Base-by-base conservation (phyloP, 2,113 vertebrate species). In the Gadus macrocephalus region DNA sequence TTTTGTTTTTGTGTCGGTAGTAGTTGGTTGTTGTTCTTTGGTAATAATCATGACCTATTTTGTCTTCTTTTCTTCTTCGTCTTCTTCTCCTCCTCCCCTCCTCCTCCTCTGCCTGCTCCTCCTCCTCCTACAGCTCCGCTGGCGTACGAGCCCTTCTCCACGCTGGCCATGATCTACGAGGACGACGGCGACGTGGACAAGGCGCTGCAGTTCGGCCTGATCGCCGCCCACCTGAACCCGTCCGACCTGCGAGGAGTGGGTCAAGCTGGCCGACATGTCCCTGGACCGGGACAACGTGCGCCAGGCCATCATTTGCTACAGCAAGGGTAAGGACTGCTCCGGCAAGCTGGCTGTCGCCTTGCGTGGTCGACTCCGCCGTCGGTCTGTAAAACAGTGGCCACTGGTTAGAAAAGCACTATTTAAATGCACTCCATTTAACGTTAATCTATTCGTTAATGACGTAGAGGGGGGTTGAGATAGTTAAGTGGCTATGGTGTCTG, bases 151-250 rank as follows among this genome's bases (percentile, higher is more conserved):
- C 97, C 97, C 0, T 99, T 99, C 86, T 99, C 97, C 25, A 99
- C 97, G 0, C 88, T 99, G 84, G 97, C 97, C 42, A 98, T 99
- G 97, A 96, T 99, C 85, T 96, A 99, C 4, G 97, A 99, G 87
- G 97, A 99, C 77, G 92, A 97, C 59, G 94, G 93, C 2, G 96
- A 99, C 81, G 91, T 94, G 92, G 95, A 98, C 72, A 99, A 98
- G 71, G 95, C 97, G 0, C 87, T 99, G 49, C 97, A 99, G 86
- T 99, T 99, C 74, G 95, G 96, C 53, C 83, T 99, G 79, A 99
- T 99, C 70, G 96, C 96, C 11, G 97, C 97, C 65, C 97, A 99
- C 77, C 92, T 99, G 71, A 99, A 99, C 84, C 97, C 97, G 3
- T 96, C 95, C 1, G 94, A 99, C 85, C 85, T 95, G 95, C 0